phyloP scores from a whole-genome alignment of 2,888 invertebrate genomes.

The Brachyopa scutellaris region DNA sequence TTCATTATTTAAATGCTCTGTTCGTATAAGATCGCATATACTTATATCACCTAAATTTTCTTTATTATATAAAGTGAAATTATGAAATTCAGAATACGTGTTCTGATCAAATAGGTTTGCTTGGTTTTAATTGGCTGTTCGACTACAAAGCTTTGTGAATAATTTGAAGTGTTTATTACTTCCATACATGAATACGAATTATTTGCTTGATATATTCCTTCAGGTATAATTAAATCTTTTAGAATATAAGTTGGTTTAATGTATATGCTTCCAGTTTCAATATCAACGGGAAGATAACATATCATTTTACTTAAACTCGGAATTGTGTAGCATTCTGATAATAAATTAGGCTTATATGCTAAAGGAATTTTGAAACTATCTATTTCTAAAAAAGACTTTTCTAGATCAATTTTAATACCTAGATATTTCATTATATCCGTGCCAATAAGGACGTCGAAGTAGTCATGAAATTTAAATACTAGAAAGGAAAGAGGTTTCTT shows the following conservation, averaged over 20 bases:
- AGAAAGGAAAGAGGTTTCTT: constrained; percentile 13
- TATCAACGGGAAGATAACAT: background rate
- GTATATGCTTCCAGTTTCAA: no score
- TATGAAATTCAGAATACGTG: background rate
- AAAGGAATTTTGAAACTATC: constrained; percentile 11
- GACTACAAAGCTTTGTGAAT: background rate
- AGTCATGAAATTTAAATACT: constrained; percentile 57
- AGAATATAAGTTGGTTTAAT: background rate
- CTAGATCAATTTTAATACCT: constrained; percentile 5
- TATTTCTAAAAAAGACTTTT: constrained; percentile 12
- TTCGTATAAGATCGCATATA: background rate
- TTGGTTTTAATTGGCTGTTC: constrained; percentile 11
- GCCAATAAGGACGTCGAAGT: constrained; percentile 52
- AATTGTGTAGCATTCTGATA: background rate
- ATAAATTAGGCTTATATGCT: constrained; percentile 9
- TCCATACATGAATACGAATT: background rate
- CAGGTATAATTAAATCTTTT: background rate
- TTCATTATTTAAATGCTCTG: background rate
- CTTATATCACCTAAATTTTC: background rate
- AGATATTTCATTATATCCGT: background rate
- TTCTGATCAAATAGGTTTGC: background rate
- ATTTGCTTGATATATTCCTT: background rate
- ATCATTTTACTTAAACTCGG: background rate
- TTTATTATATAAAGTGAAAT: background rate
- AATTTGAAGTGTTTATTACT: background rate